Base-by-base conservation (phyloP, 2,888 invertebrate genomes). In the Nipponacmea schrenckii region DNA sequence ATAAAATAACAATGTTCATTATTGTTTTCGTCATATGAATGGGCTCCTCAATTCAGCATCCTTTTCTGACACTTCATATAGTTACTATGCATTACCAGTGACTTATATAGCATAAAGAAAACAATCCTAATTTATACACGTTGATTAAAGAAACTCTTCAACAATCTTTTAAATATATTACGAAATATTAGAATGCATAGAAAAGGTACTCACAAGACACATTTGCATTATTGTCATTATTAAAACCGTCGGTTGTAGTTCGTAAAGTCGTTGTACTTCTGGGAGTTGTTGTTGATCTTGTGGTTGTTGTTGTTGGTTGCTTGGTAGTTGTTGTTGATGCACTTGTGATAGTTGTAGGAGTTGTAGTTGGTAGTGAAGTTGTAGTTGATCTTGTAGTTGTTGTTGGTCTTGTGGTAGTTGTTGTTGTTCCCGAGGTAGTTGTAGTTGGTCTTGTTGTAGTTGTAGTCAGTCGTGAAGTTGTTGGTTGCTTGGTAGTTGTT, bases 231-330 rank as follows among this genome's bases (percentile, higher is more conserved):
- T 5, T 8, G 39, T 39, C 39, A 10, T 5, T 10, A 39, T 39
- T 39, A 39, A 39, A 39, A 39, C 39, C 39, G 8, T 39, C 10
- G 27, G 64, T 69, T 10, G 69, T 65, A 2, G 72, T 67, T 45
- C 62, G 24, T 24, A 70, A 69, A 20, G 63, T 12, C 3, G 56
- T 56, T 8, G 56, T 50, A 15, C 50, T 17, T n/a, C 15, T 50
- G 15, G 50, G 12, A 1, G 50, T 50, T 17, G n/a, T 50, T 50
- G 17, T 15, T 1, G 20, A 8, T 17, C n/a, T 17, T 50, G 7
- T 50, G 8, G 50, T 20, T 1, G 50, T 50, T 7, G 20, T 50
- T 7, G 50, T 50, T 2, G 12, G 17, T 50, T 15, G 15, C 20
- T 17, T 15, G 7, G 1, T 24, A 2, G 56, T 48, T 48, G 48